Conservation (phyloP, 1,140 invertebrate genomes). For the Trinorchestia longiramus region DNA sequence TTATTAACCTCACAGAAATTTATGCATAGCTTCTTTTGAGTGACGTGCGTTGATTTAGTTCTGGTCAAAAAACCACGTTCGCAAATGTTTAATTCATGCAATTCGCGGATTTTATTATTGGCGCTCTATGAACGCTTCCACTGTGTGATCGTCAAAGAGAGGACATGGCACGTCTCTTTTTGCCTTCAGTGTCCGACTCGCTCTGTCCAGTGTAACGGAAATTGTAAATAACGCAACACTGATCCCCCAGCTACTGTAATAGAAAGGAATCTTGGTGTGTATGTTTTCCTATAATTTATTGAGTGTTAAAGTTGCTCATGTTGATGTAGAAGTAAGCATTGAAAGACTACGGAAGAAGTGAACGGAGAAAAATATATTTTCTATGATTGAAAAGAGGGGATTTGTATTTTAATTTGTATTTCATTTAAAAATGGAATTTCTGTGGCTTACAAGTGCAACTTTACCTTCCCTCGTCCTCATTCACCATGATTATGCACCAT, state of each 20-base stretch:
- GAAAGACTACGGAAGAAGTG: too few species aligned
- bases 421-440: too few species aligned
- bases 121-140: not conserved
- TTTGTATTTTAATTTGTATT: too few species aligned
- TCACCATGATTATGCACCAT: too few species aligned
- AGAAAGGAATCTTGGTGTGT: too few species aligned
- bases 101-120: not conserved
- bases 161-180: not conserved
- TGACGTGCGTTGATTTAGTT: not conserved
- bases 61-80: not conserved
- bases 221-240: not conserved
- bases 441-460: too few species aligned
- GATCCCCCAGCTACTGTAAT: not conserved
- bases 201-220: not conserved
- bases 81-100: not conserved
- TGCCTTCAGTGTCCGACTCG: not conserved
- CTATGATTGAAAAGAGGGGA: too few species aligned
- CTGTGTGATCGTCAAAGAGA: not conserved
- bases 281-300: too few species aligned
- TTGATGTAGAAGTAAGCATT: too few species aligned
- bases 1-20: not conserved
- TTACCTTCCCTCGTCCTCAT: too few species aligned
- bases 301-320: too few species aligned
- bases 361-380: too few species aligned
- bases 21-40: slow-evolving; percentile 1